Evolutionary conservation across 2,888 invertebrate genomes (phyloP), one percentile per base, ranked within the genome.

Genomic region (Gastrophysa polygoni): DNA sequence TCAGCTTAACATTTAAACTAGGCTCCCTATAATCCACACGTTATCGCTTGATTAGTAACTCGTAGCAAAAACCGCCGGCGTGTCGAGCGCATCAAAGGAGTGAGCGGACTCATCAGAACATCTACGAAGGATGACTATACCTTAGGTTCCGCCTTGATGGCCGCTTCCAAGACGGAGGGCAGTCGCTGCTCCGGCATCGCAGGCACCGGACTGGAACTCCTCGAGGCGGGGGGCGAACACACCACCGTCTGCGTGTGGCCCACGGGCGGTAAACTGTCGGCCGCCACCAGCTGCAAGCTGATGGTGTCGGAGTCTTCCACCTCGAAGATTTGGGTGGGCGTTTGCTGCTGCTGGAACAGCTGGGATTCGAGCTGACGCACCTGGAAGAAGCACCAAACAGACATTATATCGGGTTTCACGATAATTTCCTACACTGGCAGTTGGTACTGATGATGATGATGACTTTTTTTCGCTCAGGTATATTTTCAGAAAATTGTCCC

Each of bases 121-220:
- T n/a, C n/a, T n/a, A n/a, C n/a, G n/a, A n/a, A n/a, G n/a, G n/a
- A n/a, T n/a, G n/a, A n/a, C n/a, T n/a, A n/a, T n/a, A 68, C 67
- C 76, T 93, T 92, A 7, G 93, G 93, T 74, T 93, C 92, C 11
- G 93, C 93, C 78, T 93, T 93, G 72, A 93, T 93, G 47, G 92
- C 93, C 11, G 93, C 92, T 80, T 93, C 93, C 43, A 93, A 81
- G n/a, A 92, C 88, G 17, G 91, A 91, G 21, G 91, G 88, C 66
- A 86, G 72, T 68, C 86, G 81, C 82, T 59, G 71, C 34, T 92
- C 91, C 18, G 92, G 81, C 7, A 92, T 67, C 10, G 63, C 64
- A 4, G 82, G 80, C 59, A 81, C 81, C 10, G 82, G 81, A 34
- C 84, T 83, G 63, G 85, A 83, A 60, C 80, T 79, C 43, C 77